A percentile compares a stretch with the other conserved stretches of the same genome.
These are phyloP conservation scores for Drosophila ananassae DNA, from an alignment of 1,140 invertebrate species.

Conservation along the genomic window DNA sequence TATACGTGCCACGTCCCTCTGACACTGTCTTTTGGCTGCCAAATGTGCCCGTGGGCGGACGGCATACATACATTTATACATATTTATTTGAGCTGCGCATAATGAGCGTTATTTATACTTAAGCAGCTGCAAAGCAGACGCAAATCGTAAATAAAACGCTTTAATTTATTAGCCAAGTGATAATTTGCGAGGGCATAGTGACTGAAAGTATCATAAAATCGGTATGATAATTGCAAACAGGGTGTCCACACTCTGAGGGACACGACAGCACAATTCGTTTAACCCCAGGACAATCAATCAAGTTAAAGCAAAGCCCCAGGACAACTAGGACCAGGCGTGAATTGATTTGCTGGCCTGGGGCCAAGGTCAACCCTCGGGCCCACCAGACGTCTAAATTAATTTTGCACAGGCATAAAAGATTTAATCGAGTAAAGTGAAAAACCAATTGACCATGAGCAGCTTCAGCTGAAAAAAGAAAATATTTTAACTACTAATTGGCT, in stretches of 20 bases:
- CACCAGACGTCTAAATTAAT: slow-evolving; percentile 27
- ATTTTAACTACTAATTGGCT: slow-evolving; percentile 2
- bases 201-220: neutral
- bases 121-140: slow-evolving; percentile 60
- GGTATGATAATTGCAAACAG: slow-evolving; percentile 9
- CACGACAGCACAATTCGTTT: slow-evolving; percentile 7
- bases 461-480: neutral
- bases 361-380: slow-evolving; percentile 27
- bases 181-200: slow-evolving; percentile 20
- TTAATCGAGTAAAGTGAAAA: neutral
- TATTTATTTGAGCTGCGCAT: slow-evolving; percentile 68
- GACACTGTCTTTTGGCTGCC: slow-evolving; percentile 50
- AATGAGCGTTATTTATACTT: slow-evolving; percentile 76
- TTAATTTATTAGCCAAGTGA: slow-evolving; percentile 57
- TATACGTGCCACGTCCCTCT: slow-evolving; percentile 60
- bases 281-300: slow-evolving; percentile 50
- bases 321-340: slow-evolving; percentile 23
- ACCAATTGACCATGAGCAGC: slow-evolving; percentile 34
- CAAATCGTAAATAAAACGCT: slow-evolving; percentile 56
- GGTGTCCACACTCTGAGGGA: slow-evolving; percentile 1
- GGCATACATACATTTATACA: slow-evolving; percentile 12
- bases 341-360: slow-evolving; percentile 36
- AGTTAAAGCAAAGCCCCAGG: slow-evolving; percentile 44
- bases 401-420: slow-evolving; percentile 7
- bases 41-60: slow-evolving; percentile 36